Conservation (phyloP, 35 echinoderm and acorn worm genomes). For the Heliocidaris tuberculata region DNA sequence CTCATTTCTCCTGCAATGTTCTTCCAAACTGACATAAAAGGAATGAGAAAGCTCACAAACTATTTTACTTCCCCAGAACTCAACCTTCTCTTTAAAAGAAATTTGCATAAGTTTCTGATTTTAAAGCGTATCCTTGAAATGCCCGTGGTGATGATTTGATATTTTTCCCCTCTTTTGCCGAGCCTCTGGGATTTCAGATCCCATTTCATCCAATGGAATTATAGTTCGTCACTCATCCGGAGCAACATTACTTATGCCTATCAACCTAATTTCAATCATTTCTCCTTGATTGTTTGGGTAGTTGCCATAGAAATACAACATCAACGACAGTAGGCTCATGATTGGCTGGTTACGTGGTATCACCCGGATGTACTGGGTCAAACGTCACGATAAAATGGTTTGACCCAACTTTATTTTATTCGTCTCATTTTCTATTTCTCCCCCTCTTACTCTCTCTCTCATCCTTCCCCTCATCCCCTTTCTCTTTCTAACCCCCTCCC, state of each 20-base stretch:
- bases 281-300: neutral
- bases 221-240: neutral
- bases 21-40: too few relatives aligned
- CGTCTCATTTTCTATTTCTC: neutral
- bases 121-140: too few relatives aligned
- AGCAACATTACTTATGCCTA: neutral
- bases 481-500: too few relatives aligned
- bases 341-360: neutral
- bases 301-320: slow-evolving; percentile 24
- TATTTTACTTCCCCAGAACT: too few relatives aligned
- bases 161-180: too few relatives aligned
- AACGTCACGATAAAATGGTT: neutral
- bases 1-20: too few relatives aligned
- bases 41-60: too few relatives aligned
- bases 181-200: neutral
- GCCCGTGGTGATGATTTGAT: too few relatives aligned
- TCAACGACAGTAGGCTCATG: neutral
- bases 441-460: neutral
- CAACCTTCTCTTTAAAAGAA: too few relatives aligned
- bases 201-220: neutral
- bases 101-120: too few relatives aligned
- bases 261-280: slow-evolving; percentile 30
- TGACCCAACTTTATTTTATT: neutral
- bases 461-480: neutral
- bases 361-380: neutral